phyloP scores from a whole-genome alignment of 2,797 vertebrate genomes.

The Dromococcyx pavoninus region DNA sequence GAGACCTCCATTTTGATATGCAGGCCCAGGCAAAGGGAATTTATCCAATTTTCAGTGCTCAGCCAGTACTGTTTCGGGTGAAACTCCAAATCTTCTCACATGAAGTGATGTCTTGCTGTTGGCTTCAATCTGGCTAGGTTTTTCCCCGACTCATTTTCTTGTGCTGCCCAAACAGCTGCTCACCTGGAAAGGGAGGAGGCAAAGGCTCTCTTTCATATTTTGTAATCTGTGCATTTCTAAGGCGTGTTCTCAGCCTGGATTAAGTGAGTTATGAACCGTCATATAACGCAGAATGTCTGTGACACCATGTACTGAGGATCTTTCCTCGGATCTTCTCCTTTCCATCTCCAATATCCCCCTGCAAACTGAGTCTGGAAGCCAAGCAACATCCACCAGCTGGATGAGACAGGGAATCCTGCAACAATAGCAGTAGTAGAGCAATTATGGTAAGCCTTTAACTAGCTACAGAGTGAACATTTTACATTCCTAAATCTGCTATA shows the following conservation, averaged over 20 bases:
- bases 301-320: not conserved
- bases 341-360: not conserved
- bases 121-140: not conserved
- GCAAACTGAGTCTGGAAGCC: not conserved
- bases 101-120: not conserved
- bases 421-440: slow-evolving; percentile 43
- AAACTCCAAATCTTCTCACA: not conserved
- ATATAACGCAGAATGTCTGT: not conserved
- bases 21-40: not conserved
- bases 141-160: not conserved
- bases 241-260: slow-evolving; percentile 22
- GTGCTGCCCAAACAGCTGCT: not conserved
- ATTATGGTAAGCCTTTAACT: slow-evolving; percentile 67
- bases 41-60: not conserved
- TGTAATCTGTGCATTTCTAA: slow-evolving; percentile 13
- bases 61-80: not conserved
- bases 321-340: not conserved
- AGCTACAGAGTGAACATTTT: slow-evolving; percentile 47
- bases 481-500: slow-evolving; percentile 53
- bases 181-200: slow-evolving; percentile 4
- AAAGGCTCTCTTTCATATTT: slow-evolving; percentile 21
- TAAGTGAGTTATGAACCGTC: slow-evolving; percentile 21
- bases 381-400: not conserved
- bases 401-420: slow-evolving; percentile 20
- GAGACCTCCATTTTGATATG: not conserved